Percentiles rank a stretch among this genome's conserved stretches.
phyloP scores from a whole-genome alignment of 1,140 invertebrate species.

The Drosophila bifasciata region DNA sequence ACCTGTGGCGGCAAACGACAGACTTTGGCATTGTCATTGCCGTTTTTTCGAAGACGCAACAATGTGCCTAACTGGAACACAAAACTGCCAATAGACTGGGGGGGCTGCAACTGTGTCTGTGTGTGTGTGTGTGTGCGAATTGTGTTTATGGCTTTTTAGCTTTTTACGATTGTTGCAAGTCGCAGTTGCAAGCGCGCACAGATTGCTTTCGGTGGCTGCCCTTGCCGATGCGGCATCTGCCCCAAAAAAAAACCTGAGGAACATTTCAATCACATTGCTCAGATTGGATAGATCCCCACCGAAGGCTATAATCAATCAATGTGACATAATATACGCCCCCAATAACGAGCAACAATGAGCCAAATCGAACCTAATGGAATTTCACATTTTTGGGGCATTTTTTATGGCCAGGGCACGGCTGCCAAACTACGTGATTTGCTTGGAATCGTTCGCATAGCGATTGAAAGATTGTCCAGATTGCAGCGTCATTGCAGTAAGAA shows the following conservation, averaged over 20 bases:
- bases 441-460: slow-evolving; percentile 25
- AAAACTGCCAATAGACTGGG: not conserved
- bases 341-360: slow-evolving; percentile 35
- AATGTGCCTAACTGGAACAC: slow-evolving; percentile 55
- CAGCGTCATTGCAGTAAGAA: slow-evolving; percentile 31
- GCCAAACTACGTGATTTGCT: slow-evolving; percentile 51
- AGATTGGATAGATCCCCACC: not conserved
- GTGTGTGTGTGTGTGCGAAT: too few relatives aligned
- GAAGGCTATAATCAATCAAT: slow-evolving; percentile 1
- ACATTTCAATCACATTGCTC: too few relatives aligned
- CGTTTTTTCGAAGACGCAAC: slow-evolving; percentile 41
- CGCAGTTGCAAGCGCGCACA: not conserved
- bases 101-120: too few relatives aligned
- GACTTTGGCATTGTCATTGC: slow-evolving; percentile 66
- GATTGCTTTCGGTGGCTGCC: not conserved
- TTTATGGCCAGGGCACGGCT: slow-evolving; percentile 21
- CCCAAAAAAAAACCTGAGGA: too few relatives aligned
- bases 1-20: slow-evolving; percentile 41
- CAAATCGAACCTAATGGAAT: slow-evolving; percentile 29
- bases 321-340: slow-evolving; percentile 50
- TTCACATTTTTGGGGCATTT: slow-evolving; percentile 8
- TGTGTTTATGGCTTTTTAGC: slow-evolving; percentile 39
- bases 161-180: slow-evolving; percentile 38
- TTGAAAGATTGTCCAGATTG: slow-evolving; percentile 26
- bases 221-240: slow-evolving; percentile 3